Evolutionary conservation across 1,140 invertebrate species (phyloP), one percentile per base, ranked within the genome.

Genomic region (Zaprionus gabonicus): DNA sequence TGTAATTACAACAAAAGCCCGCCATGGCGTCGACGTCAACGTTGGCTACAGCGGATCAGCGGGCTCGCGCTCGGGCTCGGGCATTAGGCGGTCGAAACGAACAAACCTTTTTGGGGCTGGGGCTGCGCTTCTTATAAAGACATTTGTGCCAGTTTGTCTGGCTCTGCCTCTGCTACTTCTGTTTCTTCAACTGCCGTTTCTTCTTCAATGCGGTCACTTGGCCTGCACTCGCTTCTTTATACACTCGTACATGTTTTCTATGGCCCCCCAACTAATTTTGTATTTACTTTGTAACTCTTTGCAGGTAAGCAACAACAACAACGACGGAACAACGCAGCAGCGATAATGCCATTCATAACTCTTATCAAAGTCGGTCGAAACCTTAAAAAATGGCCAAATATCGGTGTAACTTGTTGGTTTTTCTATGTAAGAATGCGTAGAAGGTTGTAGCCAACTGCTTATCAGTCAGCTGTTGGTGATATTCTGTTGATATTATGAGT

Each of bases 121-220:
- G 0, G 41, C 20, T 36, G 25, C 49, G 76, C 66, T 70, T 66
- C 71, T 66, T 71, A 88, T 80, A 88, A 74, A 86, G 83, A 78
- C 84, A 84, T 84, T 84, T 87, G 83, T 87, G 81, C 84, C 55
- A 83, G 80, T 78, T 87, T 86, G 46, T 51, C 46, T 51, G 46
- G 20, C 12, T 46, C 15, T 46, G 41, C 15, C n/a, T 34, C 9
- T 10, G 2, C 15, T 41, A 3, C 15, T 15, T 46, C 0, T 46
- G 15, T 15, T 17, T 46, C 41, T 46, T n/a, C 41, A 6, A 7
- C 41, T 9, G 17, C 46, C 20, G 41, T 46, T 46, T n/a, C 17
- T 51, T 51, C 46, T 67, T 67, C 63, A 82, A 79, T 84, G 73
- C 74, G 71, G 64, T 69, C 81, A 80, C 73, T 66, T 69, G 76